Percentiles rank a stretch among this genome's conserved stretches.
These are phyloP conservation scores for Psilanteris sp. DNA, from an alignment of 1,140 invertebrate species.

Conservation along the genomic window DNA sequence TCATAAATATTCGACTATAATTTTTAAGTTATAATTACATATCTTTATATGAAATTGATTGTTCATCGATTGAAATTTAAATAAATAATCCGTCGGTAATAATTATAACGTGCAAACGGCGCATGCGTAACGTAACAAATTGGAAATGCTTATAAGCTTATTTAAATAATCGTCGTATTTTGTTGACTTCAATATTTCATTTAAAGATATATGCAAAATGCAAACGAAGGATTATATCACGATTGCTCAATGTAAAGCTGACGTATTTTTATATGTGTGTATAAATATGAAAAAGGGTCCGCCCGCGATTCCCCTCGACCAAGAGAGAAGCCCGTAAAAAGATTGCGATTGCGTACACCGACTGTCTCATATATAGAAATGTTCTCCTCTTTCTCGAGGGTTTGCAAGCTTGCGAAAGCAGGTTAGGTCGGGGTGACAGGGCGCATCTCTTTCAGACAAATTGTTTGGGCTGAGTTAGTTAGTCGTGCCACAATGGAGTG, in stretches of 20 bases:
- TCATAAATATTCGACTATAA: no score
- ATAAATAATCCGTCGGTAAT: no score
- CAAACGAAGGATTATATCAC: no score
- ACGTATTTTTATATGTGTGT: slow-evolving; percentile 7
- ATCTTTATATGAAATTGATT: no score
- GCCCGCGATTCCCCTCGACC: slow-evolving; percentile 30
- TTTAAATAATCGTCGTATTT: no score
- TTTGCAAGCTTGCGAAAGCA: slow-evolving; percentile 53
- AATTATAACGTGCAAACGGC: no score
- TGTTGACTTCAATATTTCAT: no score
- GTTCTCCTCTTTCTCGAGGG: slow-evolving; percentile 23
- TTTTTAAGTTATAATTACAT: no score
- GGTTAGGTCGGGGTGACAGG: slow-evolving; percentile 64
- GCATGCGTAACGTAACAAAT: no score
- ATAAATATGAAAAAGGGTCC: slow-evolving; percentile 39
- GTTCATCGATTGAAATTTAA: no score
- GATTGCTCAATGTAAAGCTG: slow-evolving; percentile 11
- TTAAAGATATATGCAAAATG: no score
- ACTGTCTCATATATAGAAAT: neutral
- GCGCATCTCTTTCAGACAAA: slow-evolving; percentile 74
- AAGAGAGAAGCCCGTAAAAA: slow-evolving; percentile 65
- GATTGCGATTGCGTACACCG: slow-evolving; percentile 62
- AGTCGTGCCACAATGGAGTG: slow-evolving; percentile 76
- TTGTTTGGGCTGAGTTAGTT: slow-evolving; percentile 79
- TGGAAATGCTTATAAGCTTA: no score